Percentiles rank a stretch among this genome's conserved stretches.
Conservation (phyloP, 23 tunicate genomes). For the Trididemnum clinides region DNA sequence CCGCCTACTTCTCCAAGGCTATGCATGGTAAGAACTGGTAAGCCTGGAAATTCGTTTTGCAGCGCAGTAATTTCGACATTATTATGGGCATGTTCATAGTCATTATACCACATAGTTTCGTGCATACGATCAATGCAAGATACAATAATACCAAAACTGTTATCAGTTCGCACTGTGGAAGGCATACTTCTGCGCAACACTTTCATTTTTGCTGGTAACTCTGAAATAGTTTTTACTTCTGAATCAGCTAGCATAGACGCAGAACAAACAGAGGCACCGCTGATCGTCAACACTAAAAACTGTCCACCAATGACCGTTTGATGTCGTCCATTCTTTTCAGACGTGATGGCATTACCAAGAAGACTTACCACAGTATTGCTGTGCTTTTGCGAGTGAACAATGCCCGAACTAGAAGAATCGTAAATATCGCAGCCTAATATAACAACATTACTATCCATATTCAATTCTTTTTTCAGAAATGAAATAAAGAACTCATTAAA, state of each 20-base stretch:
- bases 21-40: constrained; percentile 9
- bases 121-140: constrained; percentile 34
- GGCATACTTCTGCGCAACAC: not conserved
- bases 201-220: not conserved
- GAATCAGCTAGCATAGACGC: constrained; percentile 17
- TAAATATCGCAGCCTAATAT: constrained; percentile 25
- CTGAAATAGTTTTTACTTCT: not conserved
- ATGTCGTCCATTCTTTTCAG: not conserved
- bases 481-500: not conserved
- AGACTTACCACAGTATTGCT: not conserved
- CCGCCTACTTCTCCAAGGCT: constrained; percentile 22
- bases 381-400: constrained; percentile 2
- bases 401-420: not conserved
- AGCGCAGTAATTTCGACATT: constrained; percentile 13
- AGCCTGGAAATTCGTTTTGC: constrained; percentile 1
- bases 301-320: not conserved
- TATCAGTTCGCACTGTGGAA: not conserved
- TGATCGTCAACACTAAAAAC: constrained; percentile 2
- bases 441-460: not conserved
- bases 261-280: not conserved
- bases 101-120: constrained; percentile 14
- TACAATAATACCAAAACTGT: constrained; percentile 18
- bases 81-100: not conserved
- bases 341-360: not conserved
- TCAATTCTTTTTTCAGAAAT: constrained; percentile 11